Conservation (phyloP, 2,797 vertebrate genomes). For the Triplophysa yarkandensis region DNA sequence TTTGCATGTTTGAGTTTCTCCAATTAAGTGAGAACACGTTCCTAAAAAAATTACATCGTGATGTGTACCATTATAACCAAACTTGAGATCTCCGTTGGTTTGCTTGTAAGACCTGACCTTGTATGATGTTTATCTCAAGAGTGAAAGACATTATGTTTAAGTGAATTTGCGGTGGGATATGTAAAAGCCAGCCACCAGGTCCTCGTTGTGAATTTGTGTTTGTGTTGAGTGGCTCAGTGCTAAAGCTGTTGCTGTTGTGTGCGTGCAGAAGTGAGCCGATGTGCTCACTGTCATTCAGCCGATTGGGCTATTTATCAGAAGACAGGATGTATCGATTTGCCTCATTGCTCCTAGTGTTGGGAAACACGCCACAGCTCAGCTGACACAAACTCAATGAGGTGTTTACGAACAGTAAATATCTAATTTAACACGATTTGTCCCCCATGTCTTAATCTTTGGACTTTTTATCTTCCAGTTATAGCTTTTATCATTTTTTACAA, state of each 20-base stretch:
- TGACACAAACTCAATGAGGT: slow-evolving; percentile 70
- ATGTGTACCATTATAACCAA: too few relatives aligned
- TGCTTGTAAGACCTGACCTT: background rate
- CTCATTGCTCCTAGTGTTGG: slow-evolving; percentile 67
- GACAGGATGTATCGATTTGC: slow-evolving; percentile 72
- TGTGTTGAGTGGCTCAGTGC: slow-evolving; percentile 55
- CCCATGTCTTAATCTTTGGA: slow-evolving; percentile 63
- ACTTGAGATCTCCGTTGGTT: too few relatives aligned
- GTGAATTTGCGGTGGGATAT: slow-evolving; percentile 5
- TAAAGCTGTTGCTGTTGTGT: slow-evolving; percentile 58
- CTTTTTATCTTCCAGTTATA: background rate
- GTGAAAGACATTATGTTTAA: background rate
- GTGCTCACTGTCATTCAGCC: slow-evolving; percentile 75
- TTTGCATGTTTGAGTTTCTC: too few relatives aligned
- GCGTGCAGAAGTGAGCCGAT: slow-evolving; percentile 67
- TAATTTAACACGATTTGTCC: slow-evolving; percentile 68
- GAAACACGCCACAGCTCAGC: slow-evolving; percentile 64
- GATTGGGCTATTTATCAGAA: slow-evolving; percentile 77
- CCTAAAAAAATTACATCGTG: too few relatives aligned
- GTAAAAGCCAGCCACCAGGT: slow-evolving; percentile 49
- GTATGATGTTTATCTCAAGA: background rate
- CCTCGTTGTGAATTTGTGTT: slow-evolving; percentile 60
- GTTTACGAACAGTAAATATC: slow-evolving; percentile 73
- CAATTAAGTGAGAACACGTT: too few relatives aligned
- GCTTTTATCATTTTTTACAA: slow-evolving; percentile 13